phyloP scores from a whole-genome alignment of 2,113 vertebrate species.

The Eptesicus fuscus region DNA sequence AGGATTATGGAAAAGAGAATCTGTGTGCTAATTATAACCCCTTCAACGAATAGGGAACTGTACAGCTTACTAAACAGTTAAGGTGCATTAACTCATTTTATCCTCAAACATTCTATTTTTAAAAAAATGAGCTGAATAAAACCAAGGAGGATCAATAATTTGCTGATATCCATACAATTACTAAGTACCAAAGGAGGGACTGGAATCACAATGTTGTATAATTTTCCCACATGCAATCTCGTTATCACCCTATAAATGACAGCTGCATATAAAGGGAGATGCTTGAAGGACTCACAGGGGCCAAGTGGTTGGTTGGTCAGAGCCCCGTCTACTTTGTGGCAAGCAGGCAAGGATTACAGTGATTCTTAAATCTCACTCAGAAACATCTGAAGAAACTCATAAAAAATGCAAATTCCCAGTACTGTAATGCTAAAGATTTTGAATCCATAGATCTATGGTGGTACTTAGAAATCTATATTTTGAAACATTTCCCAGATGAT shows the following conservation, averaged over 20 bases:
- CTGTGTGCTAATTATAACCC: neutral
- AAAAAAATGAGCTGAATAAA: neutral
- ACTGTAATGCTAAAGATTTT: neutral
- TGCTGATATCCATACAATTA: neutral
- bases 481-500: neutral
- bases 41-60: neutral
- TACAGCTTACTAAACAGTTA: neutral
- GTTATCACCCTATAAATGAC: neutral
- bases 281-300: neutral
- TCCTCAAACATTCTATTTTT: neutral
- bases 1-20: neutral
- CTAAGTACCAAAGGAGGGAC: neutral
- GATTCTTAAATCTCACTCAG: neutral
- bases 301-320: neutral
- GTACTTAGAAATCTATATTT: neutral
- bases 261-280: neutral
- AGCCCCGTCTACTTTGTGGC: neutral
- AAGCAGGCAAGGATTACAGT: neutral
- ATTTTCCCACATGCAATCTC: neutral
- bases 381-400: neutral
- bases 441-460: neutral
- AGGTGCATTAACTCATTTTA: neutral
- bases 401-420: neutral
- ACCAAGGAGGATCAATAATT: neutral
- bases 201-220: neutral